Conservation (phyloP, 2,797 vertebrate genomes). For the Mus caroli region DNA sequence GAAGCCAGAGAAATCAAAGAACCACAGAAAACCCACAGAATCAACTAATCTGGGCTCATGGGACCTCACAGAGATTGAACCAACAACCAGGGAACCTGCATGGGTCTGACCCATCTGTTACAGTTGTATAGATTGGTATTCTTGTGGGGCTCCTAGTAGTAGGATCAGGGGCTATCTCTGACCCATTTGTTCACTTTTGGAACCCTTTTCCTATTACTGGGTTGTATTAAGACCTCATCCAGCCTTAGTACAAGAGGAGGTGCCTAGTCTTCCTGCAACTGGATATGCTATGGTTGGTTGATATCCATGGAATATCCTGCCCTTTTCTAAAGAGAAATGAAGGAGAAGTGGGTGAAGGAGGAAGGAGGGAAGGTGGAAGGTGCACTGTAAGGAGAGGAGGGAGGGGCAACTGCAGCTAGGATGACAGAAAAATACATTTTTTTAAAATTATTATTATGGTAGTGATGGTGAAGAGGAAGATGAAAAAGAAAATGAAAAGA, state of each 20-base stretch:
- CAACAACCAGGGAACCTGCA: neutral
- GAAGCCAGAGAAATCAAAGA: neutral
- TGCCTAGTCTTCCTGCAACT: neutral
- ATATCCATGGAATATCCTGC: neutral
- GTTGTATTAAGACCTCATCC: neutral
- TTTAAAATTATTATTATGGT: too few species aligned
- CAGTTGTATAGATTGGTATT: neutral
- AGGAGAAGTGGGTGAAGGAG: neutral
- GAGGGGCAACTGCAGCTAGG: neutral
- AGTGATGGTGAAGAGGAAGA: neutral
- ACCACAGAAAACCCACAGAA: neutral
- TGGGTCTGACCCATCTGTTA: neutral
- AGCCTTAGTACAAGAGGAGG: neutral
- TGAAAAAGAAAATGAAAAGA: neutral
- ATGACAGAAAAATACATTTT: neutral
- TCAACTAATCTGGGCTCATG: neutral
- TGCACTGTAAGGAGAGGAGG: neutral
- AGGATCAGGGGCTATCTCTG: neutral
- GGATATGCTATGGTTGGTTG: neutral
- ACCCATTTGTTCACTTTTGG: neutral
- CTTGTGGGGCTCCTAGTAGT: neutral
- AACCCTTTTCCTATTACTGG: neutral
- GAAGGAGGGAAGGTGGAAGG: neutral
- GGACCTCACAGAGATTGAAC: neutral
- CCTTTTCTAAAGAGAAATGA: neutral